Conservation (phyloP, 53 echinoderm and acorn worm genomes). For the Zoroaster sp. region DNA sequence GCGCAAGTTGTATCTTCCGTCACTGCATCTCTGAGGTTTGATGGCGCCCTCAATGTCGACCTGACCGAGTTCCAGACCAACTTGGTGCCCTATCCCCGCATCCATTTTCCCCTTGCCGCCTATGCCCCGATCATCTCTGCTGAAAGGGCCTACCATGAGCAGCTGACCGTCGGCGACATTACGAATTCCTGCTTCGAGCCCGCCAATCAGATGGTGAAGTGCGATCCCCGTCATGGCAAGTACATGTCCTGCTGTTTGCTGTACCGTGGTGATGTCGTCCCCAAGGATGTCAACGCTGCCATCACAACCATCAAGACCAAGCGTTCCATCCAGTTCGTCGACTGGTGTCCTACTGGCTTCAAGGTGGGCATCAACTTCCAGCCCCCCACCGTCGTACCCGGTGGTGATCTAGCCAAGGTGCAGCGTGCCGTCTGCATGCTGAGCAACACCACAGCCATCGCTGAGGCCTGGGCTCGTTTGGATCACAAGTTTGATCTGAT, state of each 20-base stretch:
- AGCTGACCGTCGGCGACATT: slow-evolving; percentile 68
- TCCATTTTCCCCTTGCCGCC: slow-evolving; percentile 88
- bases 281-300: slow-evolving; percentile 84
- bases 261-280: slow-evolving; percentile 85
- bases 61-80: slow-evolving; percentile 97
- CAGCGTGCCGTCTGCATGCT: slow-evolving; percentile 95
- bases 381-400: slow-evolving; percentile 85
- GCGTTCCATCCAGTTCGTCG: slow-evolving; percentile 84
- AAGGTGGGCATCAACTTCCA: slow-evolving; percentile 99
- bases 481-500: slow-evolving; percentile 96
- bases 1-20: slow-evolving; percentile 82
- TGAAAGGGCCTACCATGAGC: slow-evolving; percentile 73
- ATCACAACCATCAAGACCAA: slow-evolving; percentile 83
- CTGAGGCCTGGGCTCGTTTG: slow-evolving; percentile 96
- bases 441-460: slow-evolving; percentile 98
- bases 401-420: slow-evolving; percentile 86
- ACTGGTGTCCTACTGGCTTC: slow-evolving; percentile 99
- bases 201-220: slow-evolving; percentile 95
- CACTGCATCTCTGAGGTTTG: slow-evolving; percentile 88
- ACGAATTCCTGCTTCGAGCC: slow-evolving; percentile 86
- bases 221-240: slow-evolving; percentile 91
- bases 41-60: slow-evolving; percentile 95
- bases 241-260: slow-evolving; percentile 95
- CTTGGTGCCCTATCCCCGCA: slow-evolving; percentile 93
- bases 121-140: slow-evolving; percentile 78